Base-by-base conservation (phyloP, 2,797 vertebrate genomes). In the Distichodus sexfasciatus region DNA sequence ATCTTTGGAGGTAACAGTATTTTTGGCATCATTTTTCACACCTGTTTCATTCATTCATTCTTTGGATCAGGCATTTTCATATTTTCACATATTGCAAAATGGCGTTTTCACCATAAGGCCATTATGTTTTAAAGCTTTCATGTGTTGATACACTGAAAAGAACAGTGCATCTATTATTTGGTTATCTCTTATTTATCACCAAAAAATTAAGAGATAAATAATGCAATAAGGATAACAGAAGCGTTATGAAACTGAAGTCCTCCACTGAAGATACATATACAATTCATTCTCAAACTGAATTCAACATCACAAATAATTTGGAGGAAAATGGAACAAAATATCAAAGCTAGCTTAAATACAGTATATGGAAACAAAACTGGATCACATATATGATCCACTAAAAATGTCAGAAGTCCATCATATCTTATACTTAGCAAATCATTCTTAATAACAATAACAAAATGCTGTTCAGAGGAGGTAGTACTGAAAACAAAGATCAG, bases 391-490 rank as follows among this genome's bases (percentile, higher is more conserved):
- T 85, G 54, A 77, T 55, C 72, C 60, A 41, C 48, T 8, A 38
- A 15, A 7, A 38, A 64, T 55, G 47, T 17, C 0, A 35, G 17
- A 55, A 63, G 31, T 35, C 38, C 10, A 24, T 26, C 36, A 35
- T 24, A 23, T 61, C 47, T 33, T 29, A 36, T 48, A 47, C 38
- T 21, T 1, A 7, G 35, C 29, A 61, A 60, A 41, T 51, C 10
- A 61, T 44, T 70, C 31, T 46, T 23, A 12, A 14, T 44, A 61
- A 44, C 35, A 31, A 33, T 53, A 61, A 55, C 59, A 46, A 35
- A 54, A 38, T 1, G 19, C 85, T 81, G 83, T 87, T 84, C 87
- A 89, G 91, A 91, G 76, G 94, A 97, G 94, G 94, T 95, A 94
- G 93, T 92, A 92, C 73, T 79, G 88, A 88, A 88, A 47, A n/a